Percentiles rank a stretch among this genome's conserved stretches.
Evolutionary conservation across 2,888 invertebrate genomes (phyloP).

Genomic region (Polietes domitor): DNA sequence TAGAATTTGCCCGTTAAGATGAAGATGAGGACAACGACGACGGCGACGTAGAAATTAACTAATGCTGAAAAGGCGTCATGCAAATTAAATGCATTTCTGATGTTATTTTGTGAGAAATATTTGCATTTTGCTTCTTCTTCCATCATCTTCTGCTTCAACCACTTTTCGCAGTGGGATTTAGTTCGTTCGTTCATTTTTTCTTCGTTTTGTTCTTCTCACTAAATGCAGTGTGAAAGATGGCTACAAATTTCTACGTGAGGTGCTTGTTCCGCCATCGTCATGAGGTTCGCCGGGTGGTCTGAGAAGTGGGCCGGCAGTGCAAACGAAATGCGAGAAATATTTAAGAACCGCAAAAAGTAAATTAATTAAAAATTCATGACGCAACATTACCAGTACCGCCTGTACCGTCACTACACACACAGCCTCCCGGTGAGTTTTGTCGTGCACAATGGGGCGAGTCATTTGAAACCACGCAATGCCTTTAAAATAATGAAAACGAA

Average conservation of each 20-base stretch:
- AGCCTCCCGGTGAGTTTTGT: not conserved
- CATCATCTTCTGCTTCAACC: not conserved
- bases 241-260: conserved; percentile 35
- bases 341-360: conserved; percentile 67
- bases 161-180: conserved; percentile 12
- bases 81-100: conserved; percentile 75
- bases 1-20: conserved; percentile 46
- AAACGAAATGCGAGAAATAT: conserved; percentile 45
- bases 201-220: conserved; percentile 38
- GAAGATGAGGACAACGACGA: conserved; percentile 34
- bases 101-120: conserved; percentile 71
- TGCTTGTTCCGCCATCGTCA: conserved; percentile 19
- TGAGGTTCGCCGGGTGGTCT: conserved; percentile 22
- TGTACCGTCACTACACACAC: conserved; percentile 25
- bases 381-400: conserved; percentile 53
- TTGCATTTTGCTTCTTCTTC: conserved; percentile 68
- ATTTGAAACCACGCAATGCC: conserved; percentile 57
- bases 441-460: conserved; percentile 41
- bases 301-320: conserved; percentile 11
- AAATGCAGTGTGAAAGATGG: conserved; percentile 60
- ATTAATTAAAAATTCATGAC: conserved; percentile 73
- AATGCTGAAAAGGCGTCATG: conserved; percentile 70
- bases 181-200: conserved; percentile 23
- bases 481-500: conserved; percentile 36
- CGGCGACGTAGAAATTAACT: conserved; percentile 58